Evolutionary conservation across 2,797 vertebrate genomes (phyloP), one percentile per base, ranked within the genome.

Genomic region (Halcyon smyrnensis): DNA sequence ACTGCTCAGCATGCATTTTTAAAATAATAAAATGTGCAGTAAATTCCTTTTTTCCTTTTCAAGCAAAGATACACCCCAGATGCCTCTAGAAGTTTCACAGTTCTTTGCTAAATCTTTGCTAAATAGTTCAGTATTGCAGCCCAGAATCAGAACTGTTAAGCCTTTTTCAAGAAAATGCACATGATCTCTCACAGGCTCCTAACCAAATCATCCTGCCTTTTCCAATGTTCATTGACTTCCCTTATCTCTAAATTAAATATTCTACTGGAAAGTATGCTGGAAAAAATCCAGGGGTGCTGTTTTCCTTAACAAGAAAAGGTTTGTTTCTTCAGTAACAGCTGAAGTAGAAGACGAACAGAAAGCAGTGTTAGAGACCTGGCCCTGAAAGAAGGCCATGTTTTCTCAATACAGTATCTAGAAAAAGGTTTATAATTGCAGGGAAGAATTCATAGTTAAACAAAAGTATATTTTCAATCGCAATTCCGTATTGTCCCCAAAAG

Each of bases 211-310:
- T 69, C 54, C 20, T 65, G 32, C 46, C 54, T 94, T 65, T 74
- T 84, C 77, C 74, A 87, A 30, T 24, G 54, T 69, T 71, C 71
- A 57, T 1, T 82, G 89, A 73, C 73, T 88, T 88, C 46, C 41
- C 68, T 95, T 93, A 89, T 93, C 75, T 89, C 76, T 75, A 59
- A 65, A 84, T 59, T 69, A 89, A 78, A 60, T 75, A 89, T 87
- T 89, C 87, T 81, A 50, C 84, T 74, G 59, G 74, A 75, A 16
- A 77, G 19, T 8, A n/a, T 16, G 54, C 43, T 95, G 89, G 89
- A 91, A 46, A 36, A 74, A 94, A 82, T 68, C 71, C 93, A 88
- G 80, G 69, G 25, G 28, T 45, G 56, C 50, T 84, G 19, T 92
- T 95, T 84, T 82, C 91, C 82, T 79, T 56, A 62, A 48, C 78